Evolutionary conservation across 64 coral and sea anemone species (phyloP), one percentile per base, ranked within the genome.

Genomic region (Cladopsammia gracilis): DNA sequence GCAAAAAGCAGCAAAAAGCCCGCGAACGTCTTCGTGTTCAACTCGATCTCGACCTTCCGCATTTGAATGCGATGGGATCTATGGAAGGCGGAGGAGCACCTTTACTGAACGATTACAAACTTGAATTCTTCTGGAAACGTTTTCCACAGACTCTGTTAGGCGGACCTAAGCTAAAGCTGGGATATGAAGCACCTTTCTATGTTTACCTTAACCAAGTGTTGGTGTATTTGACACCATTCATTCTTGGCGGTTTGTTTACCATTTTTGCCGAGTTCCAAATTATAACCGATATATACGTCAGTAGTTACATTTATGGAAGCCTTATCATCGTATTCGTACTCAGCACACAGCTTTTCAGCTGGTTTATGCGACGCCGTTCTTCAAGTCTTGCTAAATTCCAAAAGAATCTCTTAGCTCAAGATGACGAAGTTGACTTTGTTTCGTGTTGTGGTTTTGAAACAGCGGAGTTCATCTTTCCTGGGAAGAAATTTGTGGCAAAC

Each of bases 31-130:
- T 56, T 56, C 53, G 53, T 34, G 34, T 34, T 34, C 2, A 56
- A 7, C 7, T 56, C 7, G 53, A 75, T 10, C 14, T 50, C 57
- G 58, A 64, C 4, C 20, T 15, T 57, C 14, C 12, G 6, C 7
- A 71, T 1, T 13, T 25, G 14, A 82, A 49, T 84, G 61, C 44
- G 80, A 98, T 94, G 96, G 86, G 96, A 82, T 98, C 96, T 16
- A 86, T 90, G 73, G 94, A 94, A 22, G 73, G 90, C 3, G 91
- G 78, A 12, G 91, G 95, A 51, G 98, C 98, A 20, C 98, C 98
- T 64, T 91, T 99, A 64, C 73, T 99, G 45, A 99, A 99, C 88
- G 98, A 99, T 77, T 99, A 99, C 71, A 99, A 99, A 92, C 98
- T 96, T 7, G 91, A 96, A 44, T 99, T 99, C 88, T 96, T 99